Percentiles rank a stretch among this genome's conserved stretches.
phyloP scores from a whole-genome alignment of 1,140 invertebrate species.

The Zaprionus ornatus region DNA sequence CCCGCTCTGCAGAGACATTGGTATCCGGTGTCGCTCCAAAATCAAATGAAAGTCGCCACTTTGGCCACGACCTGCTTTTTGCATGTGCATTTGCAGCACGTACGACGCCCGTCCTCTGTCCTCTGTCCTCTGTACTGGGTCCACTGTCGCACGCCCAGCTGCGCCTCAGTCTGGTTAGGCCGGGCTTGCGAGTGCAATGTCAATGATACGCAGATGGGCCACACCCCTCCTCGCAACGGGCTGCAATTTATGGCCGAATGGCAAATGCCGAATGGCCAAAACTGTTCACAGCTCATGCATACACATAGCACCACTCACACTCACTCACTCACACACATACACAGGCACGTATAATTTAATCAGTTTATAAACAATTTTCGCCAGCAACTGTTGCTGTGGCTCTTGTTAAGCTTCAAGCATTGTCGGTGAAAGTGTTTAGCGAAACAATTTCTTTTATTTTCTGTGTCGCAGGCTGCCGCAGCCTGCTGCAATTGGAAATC shows the following conservation, averaged over 20 bases:
- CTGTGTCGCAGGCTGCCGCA: constrained; percentile 27
- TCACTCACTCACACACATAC: constrained; percentile 6
- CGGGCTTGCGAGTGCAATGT: constrained; percentile 31
- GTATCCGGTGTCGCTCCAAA: constrained; percentile 75
- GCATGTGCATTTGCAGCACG: constrained; percentile 66
- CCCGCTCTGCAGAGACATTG: constrained; percentile 23
- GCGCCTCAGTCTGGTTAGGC: constrained; percentile 29
- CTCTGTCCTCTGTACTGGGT: not conserved
- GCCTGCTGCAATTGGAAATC: constrained; percentile 45
- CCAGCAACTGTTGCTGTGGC: constrained; percentile 41
- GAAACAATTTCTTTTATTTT: constrained; percentile 69
- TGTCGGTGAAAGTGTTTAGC: constrained; percentile 76
- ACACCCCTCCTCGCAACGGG: constrained; percentile 44
- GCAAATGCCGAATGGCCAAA: constrained; percentile 64
- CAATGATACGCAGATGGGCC: constrained; percentile 48
- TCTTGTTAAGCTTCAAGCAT: constrained; percentile 64
- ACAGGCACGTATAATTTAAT: constrained; percentile 26
- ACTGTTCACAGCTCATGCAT: constrained; percentile 10
- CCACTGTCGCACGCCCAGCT: constrained; percentile 17
- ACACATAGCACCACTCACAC: not conserved
- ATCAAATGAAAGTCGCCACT: constrained; percentile 73
- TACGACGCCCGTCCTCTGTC: constrained; percentile 24
- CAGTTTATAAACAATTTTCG: constrained; percentile 64
- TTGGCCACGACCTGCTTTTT: constrained; percentile 68
- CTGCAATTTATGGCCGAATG: constrained; percentile 70